Conservation (phyloP, 2,888 invertebrate genomes). For the Timema podura region DNA sequence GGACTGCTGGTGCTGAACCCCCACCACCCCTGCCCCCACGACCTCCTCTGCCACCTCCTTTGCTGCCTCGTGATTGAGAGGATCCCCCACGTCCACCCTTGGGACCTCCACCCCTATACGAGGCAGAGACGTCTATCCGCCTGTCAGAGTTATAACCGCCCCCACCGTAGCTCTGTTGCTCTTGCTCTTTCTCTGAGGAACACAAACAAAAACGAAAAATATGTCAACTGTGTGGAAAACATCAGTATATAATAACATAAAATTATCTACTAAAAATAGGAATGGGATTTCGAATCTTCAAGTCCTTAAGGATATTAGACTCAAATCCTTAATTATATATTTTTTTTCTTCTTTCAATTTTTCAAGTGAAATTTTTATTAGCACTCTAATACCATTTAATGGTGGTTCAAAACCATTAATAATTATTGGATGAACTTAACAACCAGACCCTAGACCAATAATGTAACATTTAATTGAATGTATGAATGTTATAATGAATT, state of each 20-base stretch:
- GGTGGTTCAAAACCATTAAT: no score
- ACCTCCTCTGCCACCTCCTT: constrained; percentile 22
- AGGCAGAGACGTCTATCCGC: no score
- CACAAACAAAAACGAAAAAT: no score
- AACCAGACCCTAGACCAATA: no score
- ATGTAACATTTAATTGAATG: no score
- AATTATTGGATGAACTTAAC: no score
- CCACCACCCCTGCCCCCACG: constrained; percentile 21
- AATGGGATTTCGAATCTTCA: no score
- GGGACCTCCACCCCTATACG: constrained; percentile 10
- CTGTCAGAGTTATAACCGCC: no score
- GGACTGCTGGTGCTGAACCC: constrained; percentile 3
- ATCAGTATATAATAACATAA: neutral
- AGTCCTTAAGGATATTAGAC: neutral
- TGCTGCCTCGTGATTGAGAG: constrained; percentile 18
- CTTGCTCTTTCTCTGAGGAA: constrained; percentile 21
- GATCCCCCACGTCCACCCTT: constrained; percentile 20
- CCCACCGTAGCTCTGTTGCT: no score
- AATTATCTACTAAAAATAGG: neutral
- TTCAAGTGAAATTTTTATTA: neutral
- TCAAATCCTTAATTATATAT: neutral
- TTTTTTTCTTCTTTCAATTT: neutral
- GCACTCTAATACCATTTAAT: neutral
- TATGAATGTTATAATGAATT: no score
- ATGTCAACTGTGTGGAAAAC: neutral